A percentile compares a stretch with the other conserved stretches of the same genome.
phyloP scores from a whole-genome alignment of 2,797 vertebrate genomes.

The Esox lucius region DNA sequence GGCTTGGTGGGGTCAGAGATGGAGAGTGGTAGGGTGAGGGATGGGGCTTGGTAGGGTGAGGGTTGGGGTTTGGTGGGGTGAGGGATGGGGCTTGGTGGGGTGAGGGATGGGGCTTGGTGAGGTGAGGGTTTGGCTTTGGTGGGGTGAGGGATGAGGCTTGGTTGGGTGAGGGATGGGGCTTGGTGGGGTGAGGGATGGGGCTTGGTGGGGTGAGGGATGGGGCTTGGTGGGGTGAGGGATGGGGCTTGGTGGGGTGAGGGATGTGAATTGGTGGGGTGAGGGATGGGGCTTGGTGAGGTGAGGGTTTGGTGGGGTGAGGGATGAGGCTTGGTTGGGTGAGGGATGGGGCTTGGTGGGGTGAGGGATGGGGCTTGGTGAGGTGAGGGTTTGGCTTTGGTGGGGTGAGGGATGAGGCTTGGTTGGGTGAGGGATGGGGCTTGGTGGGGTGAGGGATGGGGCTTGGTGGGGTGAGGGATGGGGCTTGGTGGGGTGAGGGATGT shows the following conservation, averaged over 20 bases:
- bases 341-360: constrained; percentile 58
- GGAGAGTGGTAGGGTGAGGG: neutral
- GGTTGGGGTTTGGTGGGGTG: constrained; percentile 60
- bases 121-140: constrained; percentile 54
- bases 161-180: constrained; percentile 61
- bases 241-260: constrained; percentile 40
- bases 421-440: constrained; percentile 49
- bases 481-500: neutral
- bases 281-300: constrained; percentile 19
- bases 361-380: constrained; percentile 34
- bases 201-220: constrained; percentile 6
- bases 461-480: constrained; percentile 38
- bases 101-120: constrained; percentile 4
- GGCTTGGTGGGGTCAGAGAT: constrained; percentile 51
- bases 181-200: constrained; percentile 50
- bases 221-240: constrained; percentile 44
- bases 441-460: constrained; percentile 7
- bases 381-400: neutral
- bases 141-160: constrained; percentile 48
- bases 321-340: constrained; percentile 24
- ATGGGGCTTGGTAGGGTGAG: constrained; percentile 24
- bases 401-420: constrained; percentile 56
- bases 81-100: constrained; percentile 35
- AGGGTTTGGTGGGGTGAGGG: neutral
- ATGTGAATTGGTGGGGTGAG: constrained; percentile 45